Base-by-base conservation (phyloP, 1,140 invertebrate species). In the Battus philenor region DNA sequence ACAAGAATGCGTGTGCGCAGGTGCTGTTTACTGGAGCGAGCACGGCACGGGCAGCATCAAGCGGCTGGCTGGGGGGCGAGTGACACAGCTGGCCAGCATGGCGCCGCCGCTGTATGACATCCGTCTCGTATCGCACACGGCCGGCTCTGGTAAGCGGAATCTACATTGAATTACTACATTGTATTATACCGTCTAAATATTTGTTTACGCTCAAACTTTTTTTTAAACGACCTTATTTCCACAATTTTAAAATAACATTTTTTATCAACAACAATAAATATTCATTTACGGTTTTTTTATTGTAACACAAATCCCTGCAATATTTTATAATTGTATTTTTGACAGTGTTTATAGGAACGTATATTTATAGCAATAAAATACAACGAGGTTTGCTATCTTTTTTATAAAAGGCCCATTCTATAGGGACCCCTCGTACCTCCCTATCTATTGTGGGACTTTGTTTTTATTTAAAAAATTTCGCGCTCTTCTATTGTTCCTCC, bases 21-120 rank as follows among this genome's bases (percentile, higher is more conserved):
- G 64, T 9, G 54, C 87, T 18, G 77, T 96, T 8, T 93, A 91
- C 54, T 95, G 93, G 91, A 91, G 90, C 38, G 93, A 93, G 83
- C 89, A 89, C 63, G 84, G 87, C 29, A 86, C 88, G 62, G 91
- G 91, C 12, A 69, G 71, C 15, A 71, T 93, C 8, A 86, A 87
- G 52, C 73, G 84, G 5, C 84, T 87, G 43, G 75, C 87, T 16
- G 49, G 46, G 6, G 77, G 75, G 45, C 49, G 59, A 22, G 52
- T 85, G n/a, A 68, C 72, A 45, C 74, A 72, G 16, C 48, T 90
- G 32, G 70, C 80, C 46, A 48, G 70, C 8, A 86, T 88, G 63
- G 89, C 89, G 70, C 82, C 88, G 16, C 89, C 89, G 39, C 62
- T 92, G 16, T 90, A 88, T 79, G 89, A 92, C 62, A 78, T 94